Percentiles rank a stretch among this genome's conserved stretches.
These are phyloP conservation scores for Gymnobelideus leadbeateri DNA, from an alignment of 2,113 vertebrate genomes.

Conservation along the genomic window DNA sequence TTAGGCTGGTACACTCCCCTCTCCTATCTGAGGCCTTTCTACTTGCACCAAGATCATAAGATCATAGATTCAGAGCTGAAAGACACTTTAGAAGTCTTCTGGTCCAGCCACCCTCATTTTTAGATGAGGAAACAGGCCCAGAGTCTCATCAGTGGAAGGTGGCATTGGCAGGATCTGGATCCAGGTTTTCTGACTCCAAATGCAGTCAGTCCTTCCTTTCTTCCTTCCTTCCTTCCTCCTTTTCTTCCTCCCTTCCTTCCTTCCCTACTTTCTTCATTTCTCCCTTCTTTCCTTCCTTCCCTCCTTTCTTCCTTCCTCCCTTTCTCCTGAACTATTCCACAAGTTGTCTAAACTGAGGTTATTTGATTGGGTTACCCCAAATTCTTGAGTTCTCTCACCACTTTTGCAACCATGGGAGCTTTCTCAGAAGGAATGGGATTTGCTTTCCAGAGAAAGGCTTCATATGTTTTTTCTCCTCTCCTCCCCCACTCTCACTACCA, in stretches of 20 bases:
- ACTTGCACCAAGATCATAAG: not conserved
- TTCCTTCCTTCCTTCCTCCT: not conserved
- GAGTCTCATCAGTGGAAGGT: not conserved
- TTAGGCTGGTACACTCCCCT: not conserved
- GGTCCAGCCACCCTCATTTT: not conserved
- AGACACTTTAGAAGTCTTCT: not conserved
- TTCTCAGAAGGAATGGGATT: constrained; percentile 16
- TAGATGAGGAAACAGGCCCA: not conserved
- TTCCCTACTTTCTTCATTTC: not conserved
- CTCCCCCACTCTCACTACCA: not conserved
- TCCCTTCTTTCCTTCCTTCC: not conserved
- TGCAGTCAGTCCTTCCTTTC: not conserved
- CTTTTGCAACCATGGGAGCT: not conserved
- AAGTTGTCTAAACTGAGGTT: not conserved
- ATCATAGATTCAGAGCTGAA: not conserved
- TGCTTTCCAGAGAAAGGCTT: not conserved
- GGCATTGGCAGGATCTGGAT: not conserved
- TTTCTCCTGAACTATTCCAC: not conserved
- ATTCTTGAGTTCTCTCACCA: not conserved
- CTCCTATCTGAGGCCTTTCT: not conserved
- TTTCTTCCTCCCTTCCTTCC: not conserved
- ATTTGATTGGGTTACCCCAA: not conserved
- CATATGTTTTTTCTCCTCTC: not conserved
- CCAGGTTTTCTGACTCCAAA: not conserved
- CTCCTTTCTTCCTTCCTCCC: not conserved